These are phyloP conservation scores for Lagorchestes hirsutus DNA, from an alignment of 2,797 vertebrate species.

Conservation along the genomic window DNA sequence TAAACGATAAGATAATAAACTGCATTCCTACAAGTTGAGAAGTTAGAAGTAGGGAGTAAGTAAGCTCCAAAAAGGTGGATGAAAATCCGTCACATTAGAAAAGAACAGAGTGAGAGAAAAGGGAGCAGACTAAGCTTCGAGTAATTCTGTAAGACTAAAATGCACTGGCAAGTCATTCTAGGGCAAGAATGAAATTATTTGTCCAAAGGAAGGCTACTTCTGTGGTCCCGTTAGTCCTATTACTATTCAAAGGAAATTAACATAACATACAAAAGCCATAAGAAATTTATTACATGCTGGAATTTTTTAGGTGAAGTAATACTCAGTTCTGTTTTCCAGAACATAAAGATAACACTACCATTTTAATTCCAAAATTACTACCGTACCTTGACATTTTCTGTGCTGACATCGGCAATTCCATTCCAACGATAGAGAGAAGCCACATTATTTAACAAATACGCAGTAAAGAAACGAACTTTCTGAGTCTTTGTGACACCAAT, in stretches of 20 bases:
- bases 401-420: constrained; percentile 90
- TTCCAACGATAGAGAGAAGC: constrained; percentile 95
- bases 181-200: not conserved
- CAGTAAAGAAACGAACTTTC: constrained; percentile 95
- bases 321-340: not conserved
- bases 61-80: not conserved
- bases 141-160: not conserved
- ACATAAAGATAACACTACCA: not conserved
- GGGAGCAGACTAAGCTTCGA: not conserved
- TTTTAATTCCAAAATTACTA: not conserved
- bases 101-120: not conserved
- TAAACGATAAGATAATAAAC: not conserved
- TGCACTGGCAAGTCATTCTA: not conserved
- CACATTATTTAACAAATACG: constrained; percentile 89
- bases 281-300: accelerated
- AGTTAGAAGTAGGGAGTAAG: not conserved
- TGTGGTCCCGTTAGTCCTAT: not conserved
- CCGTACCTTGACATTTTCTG: constrained; percentile 85
- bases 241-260: not conserved
- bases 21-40: not conserved
- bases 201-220: not conserved
- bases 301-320: not conserved
- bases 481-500: constrained; percentile 95
- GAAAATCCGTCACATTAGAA: not conserved
- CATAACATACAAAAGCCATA: not conserved